Percentiles rank a stretch among this genome's conserved stretches.
Conservation (phyloP, 2,888 invertebrate species). For the Neria commutata region DNA sequence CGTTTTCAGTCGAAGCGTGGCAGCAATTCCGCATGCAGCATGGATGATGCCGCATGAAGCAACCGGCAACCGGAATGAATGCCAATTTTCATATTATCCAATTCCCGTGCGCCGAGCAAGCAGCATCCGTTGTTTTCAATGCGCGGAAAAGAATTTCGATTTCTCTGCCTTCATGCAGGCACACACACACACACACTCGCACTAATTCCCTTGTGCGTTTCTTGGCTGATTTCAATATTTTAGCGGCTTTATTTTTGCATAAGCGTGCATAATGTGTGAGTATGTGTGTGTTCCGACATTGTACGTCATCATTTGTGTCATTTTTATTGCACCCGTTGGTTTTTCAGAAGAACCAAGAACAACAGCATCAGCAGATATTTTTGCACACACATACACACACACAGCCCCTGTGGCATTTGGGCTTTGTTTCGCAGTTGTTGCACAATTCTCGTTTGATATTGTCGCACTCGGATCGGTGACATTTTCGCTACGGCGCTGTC, state of each 20-base stretch:
- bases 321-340: not conserved
- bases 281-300: conserved; percentile 14
- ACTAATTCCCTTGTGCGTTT: conserved; percentile 1
- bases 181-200: conserved; percentile 15
- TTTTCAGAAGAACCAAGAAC: not conserved
- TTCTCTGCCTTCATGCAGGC: conserved; percentile 22
- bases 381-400: not conserved
- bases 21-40: conserved; percentile 19
- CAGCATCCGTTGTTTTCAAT: not conserved
- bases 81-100: conserved; percentile 46
- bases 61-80: conserved; percentile 29
- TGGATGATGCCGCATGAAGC: conserved; percentile 21
- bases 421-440: not conserved
- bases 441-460: no score
- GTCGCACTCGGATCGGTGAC: no score
- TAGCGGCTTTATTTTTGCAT: not conserved
- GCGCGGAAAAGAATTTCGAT: conserved; percentile 3
- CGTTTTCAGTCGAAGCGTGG: not conserved
- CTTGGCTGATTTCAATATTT: not conserved
- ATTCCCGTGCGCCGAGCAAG: conserved; percentile 18
- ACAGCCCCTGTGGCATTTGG: not conserved
- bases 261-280: conserved; percentile 19
- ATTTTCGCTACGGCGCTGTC: no score
- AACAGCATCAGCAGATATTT: conserved; percentile 5
- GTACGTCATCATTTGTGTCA: conserved; percentile 9